These are phyloP conservation scores for Apogon hyalosoma DNA, from an alignment of 2,797 vertebrate genomes.

Conservation along the genomic window DNA sequence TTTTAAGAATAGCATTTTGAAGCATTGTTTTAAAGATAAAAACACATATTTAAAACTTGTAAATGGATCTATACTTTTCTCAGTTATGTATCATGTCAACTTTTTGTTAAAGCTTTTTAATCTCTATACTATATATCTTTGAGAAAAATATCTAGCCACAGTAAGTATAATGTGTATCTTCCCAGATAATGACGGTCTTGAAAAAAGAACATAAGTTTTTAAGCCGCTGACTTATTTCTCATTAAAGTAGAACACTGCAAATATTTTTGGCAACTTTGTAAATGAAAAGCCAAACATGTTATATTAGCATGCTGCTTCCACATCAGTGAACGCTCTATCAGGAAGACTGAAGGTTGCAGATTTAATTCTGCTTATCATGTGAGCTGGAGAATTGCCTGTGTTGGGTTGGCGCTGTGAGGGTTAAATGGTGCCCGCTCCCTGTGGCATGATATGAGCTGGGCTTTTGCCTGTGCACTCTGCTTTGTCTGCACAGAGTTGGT, in stretches of 20 bases:
- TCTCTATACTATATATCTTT: not conserved
- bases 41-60: too few relatives aligned
- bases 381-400: conserved; percentile 66
- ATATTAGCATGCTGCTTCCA: conserved; percentile 48
- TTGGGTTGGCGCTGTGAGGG: conserved; percentile 69
- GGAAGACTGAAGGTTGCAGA: conserved; percentile 57
- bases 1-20: conserved; percentile 11
- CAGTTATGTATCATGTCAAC: not conserved
- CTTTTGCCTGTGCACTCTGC: conserved; percentile 74
- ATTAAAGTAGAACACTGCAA: conserved; percentile 21
- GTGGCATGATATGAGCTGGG: conserved; percentile 79
- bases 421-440: conserved; percentile 74
- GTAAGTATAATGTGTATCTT: not conserved
- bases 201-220: not conserved
- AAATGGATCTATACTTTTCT: not conserved
- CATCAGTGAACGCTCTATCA: conserved; percentile 53
- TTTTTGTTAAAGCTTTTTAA: not conserved
- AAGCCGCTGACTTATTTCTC: conserved; percentile 4
- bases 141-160: not conserved
- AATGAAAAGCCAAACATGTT: conserved; percentile 42
- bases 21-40: not conserved
- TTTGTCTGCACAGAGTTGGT: conserved; percentile 61
- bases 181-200: not conserved
- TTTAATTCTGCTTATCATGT: conserved; percentile 72
- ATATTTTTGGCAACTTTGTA: conserved; percentile 38